Conservation (phyloP, 2,888 invertebrate genomes). For the Chrysolina haemoptera region DNA sequence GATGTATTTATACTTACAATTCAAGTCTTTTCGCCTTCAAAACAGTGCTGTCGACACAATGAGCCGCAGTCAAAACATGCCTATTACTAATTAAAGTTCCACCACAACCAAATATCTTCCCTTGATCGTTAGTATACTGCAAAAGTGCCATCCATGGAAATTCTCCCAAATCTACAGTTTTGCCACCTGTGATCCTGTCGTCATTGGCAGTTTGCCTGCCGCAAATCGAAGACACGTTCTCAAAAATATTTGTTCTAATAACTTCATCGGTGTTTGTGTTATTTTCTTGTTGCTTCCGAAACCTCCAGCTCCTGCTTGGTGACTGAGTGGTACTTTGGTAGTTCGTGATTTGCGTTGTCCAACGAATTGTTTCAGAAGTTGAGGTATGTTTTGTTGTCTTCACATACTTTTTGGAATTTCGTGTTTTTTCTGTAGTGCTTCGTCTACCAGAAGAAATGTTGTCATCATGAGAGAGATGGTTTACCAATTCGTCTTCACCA, state of each 20-base stretch:
- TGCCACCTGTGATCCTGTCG: conserved; percentile 77
- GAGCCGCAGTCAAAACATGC: conserved; percentile 67
- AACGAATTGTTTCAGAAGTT: neutral
- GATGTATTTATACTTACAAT: conserved; percentile 52
- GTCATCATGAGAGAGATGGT: neutral
- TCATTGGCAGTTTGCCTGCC: conserved; percentile 72
- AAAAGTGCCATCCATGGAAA: conserved; percentile 65
- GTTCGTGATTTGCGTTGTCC: neutral
- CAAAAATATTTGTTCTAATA: neutral
- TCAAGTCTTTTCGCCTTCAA: conserved; percentile 50
- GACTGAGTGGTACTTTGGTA: neutral
- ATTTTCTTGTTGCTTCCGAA: neutral
- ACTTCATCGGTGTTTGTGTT: neutral
- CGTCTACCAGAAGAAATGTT: neutral
- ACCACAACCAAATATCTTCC: conserved; percentile 60
- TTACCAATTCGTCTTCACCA: neutral
- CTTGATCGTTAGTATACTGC: conserved; percentile 43
- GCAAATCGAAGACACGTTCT: conserved; percentile 63
- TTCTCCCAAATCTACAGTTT: conserved; percentile 70
- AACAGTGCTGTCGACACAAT: conserved; percentile 62
- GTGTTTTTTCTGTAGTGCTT: neutral
- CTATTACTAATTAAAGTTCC: conserved; percentile 63
- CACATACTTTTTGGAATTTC: neutral
- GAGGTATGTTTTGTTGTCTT: neutral
- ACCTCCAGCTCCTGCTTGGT: neutral